Conservation (phyloP, 53 echinoderm and acorn worm genomes). For the Holothuria scabra region DNA sequence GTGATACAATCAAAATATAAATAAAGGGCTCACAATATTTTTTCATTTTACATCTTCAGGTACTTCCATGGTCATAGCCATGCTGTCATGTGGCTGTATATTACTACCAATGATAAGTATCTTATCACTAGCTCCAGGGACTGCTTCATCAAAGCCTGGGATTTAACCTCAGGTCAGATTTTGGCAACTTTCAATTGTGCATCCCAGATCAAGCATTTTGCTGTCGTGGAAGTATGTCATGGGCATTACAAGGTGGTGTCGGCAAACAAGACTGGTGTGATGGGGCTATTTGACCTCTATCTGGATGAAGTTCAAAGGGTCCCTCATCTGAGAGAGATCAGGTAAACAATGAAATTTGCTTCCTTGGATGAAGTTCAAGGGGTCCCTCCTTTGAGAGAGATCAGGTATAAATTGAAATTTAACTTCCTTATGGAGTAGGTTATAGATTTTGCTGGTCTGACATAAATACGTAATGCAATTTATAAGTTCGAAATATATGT, state of each 20-base stretch:
- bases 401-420: no score
- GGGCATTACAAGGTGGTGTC: constrained; percentile 70
- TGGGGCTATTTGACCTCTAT: constrained; percentile 67
- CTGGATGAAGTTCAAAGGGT: background rate
- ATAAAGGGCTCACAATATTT: background rate
- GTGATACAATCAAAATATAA: background rate
- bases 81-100: constrained; percentile 75
- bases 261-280: constrained; percentile 77
- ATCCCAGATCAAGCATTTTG: constrained; percentile 81
- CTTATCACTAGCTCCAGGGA: constrained; percentile 84
- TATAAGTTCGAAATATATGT: no score
- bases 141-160: constrained; percentile 89
- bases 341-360: background rate
- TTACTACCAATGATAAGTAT: constrained; percentile 75
- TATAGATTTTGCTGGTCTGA: no score
- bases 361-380: no score
- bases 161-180: constrained; percentile 51
- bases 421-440: no score
- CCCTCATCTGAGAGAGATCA: background rate
- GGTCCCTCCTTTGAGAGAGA: no score
- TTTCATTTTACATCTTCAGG: constrained; percentile 28
- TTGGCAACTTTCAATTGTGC: constrained; percentile 87
- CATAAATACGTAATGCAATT: no score
- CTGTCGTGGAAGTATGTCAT: constrained; percentile 44
- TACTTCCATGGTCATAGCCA: constrained; percentile 80